Evolutionary conservation across 2,888 invertebrate genomes (phyloP).

Genomic region (Lycocerus yunnanus): DNA sequence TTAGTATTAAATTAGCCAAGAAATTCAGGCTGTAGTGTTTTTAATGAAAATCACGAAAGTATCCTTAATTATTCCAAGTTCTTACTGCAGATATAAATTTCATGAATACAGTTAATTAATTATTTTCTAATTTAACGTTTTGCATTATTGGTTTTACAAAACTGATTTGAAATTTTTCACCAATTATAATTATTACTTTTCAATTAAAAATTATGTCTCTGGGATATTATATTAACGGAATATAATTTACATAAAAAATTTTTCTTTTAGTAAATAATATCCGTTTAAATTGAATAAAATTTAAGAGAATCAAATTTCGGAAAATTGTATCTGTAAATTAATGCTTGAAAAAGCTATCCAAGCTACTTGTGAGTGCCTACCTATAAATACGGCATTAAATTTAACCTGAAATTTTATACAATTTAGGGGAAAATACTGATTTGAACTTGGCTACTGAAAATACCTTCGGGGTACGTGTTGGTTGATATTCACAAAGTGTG

Average conservation of each 20-base stretch:
- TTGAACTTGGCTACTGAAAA: not conserved
- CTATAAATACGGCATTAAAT: not conserved
- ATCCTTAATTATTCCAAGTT: not conserved
- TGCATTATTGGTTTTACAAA: not conserved
- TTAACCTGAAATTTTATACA: not conserved
- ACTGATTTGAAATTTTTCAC: no score
- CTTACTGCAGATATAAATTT: not conserved
- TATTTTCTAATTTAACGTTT: not conserved
- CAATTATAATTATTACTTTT: not conserved
- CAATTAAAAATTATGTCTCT: not conserved
- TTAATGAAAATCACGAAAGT: not conserved
- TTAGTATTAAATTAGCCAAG: not conserved
- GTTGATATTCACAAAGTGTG: not conserved
- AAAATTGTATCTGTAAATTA: not conserved
- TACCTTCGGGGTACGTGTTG: not conserved
- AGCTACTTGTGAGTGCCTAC: not conserved
- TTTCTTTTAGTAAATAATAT: no score
- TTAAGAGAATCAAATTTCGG: not conserved
- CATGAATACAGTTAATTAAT: not conserved
- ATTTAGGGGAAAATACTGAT: not conserved
- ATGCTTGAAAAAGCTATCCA: not conserved
- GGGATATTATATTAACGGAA: no score
- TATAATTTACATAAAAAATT: no score
- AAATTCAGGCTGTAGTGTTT: not conserved
- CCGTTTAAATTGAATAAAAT: no score